Base-by-base conservation (phyloP, 2,797 vertebrate species). In the Saxicola maurus region DNA sequence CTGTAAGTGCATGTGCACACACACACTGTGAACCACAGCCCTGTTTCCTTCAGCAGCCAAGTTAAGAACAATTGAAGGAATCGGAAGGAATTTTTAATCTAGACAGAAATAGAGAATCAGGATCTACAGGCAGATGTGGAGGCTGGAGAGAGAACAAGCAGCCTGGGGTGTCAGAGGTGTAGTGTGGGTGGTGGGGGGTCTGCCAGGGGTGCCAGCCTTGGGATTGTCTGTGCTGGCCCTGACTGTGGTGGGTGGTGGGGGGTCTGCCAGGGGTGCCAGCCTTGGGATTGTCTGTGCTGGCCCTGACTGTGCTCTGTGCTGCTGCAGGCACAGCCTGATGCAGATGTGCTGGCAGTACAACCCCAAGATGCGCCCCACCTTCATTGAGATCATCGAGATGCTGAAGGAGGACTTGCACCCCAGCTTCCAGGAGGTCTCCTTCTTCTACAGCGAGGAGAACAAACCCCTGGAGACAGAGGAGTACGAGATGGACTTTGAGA, bases 331-430 rank as follows among this genome's bases (percentile, higher is more conserved):
- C 89, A 98, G 85, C 96, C 97, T 99, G 76, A 99, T 99, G 99
- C 98, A 98, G 96, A 98, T 99, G 98, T 99, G 98, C 89, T 99
- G 99, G 99, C 98, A 99, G 92, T 99, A 99, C 97, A 99, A 99
- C 95, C 98, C 99, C 13, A 99, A 99, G 92, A 99, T 99, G 98
- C 98, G 99, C 23, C 99, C 99, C 11, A 97, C 98, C 95, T 99
- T 99, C 97, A 97, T 98, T 2, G 99, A 99, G 96, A 98, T 99
- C 91, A 99, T 99, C 14, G 98, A 98, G 96, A 98, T 99, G 98
- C 97, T 99, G 89, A 98, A 98, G 96, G 98, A 99, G 5, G 98
- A 99, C 77, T 96, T 99, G 87, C 98, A 99, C 94, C 98, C 98
- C 5, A 98, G 98, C 90, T 99, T 98, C 96, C 98, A 98, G 2